phyloP scores from a whole-genome alignment of 2,113 vertebrate genomes.

The Vanacampus margaritifer region DNA sequence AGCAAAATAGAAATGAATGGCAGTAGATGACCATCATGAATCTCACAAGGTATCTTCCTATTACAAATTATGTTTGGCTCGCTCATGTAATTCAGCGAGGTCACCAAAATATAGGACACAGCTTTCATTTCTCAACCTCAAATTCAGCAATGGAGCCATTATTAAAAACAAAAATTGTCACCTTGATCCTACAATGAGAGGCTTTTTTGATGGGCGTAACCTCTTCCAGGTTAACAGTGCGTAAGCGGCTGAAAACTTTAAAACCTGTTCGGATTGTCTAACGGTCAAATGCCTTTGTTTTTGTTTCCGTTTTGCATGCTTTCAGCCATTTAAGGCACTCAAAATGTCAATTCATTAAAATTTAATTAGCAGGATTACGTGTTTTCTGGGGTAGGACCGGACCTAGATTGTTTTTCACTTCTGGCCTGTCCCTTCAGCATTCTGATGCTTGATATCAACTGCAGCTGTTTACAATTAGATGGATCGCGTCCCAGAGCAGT shows the following conservation, averaged over 20 bases:
- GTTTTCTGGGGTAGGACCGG: background rate
- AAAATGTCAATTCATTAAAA: background rate
- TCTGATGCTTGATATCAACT: slow-evolving; percentile 55
- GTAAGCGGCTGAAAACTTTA: background rate
- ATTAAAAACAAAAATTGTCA: background rate
- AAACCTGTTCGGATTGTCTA: background rate
- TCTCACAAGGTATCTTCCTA: background rate
- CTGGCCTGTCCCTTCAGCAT: slow-evolving; percentile 15
- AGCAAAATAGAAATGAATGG: background rate
- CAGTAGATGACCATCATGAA: background rate
- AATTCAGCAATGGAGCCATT: background rate
- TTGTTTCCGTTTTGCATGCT: background rate
- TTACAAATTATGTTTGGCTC: background rate
- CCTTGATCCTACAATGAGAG: background rate
- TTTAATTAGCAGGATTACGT: background rate
- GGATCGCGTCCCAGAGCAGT: slow-evolving; percentile 31
- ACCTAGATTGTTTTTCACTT: background rate
- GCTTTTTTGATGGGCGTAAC: background rate
- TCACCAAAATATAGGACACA: background rate
- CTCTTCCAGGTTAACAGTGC: background rate
- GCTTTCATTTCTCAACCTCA: background rate
- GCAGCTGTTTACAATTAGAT: slow-evolving; percentile 63
- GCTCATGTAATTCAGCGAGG: background rate
- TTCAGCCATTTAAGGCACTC: background rate
- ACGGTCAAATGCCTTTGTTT: background rate